Conservation (phyloP, 2,113 vertebrate species). For the Tretioscincus oriximinensis region DNA sequence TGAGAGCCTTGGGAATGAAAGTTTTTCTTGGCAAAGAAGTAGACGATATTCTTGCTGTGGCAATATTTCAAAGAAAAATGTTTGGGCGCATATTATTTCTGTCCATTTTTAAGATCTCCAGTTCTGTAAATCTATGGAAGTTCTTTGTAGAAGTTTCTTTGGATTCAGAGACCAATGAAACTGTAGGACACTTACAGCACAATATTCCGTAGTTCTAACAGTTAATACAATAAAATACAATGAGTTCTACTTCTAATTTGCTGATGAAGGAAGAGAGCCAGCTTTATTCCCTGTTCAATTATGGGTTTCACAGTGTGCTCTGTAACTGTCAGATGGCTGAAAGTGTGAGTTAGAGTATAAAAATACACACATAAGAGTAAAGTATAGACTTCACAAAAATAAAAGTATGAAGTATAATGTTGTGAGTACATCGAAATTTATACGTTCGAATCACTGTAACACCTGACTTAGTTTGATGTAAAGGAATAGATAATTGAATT, state of each 20-base stretch:
- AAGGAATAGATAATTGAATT: too few species aligned
- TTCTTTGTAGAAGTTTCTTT: background rate
- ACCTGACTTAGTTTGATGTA: background rate
- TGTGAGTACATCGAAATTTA: background rate
- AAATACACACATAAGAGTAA: constrained; percentile 31
- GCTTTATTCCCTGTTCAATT: constrained; percentile 66
- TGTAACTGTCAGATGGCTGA: constrained; percentile 66
- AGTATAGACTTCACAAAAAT: background rate
- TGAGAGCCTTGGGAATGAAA: background rate
- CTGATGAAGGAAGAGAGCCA: constrained; percentile 60
- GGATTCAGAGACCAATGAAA: constrained; percentile 19
- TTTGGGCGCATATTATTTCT: background rate
- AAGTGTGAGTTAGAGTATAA: constrained; percentile 51
- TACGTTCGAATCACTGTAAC: background rate
- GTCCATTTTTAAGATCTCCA: background rate
- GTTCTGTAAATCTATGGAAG: background rate
- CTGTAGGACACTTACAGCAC: fast-evolving
- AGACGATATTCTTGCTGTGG: background rate
- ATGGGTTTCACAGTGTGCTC: constrained; percentile 56
- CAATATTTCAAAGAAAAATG: background rate
- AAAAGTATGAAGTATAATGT: constrained; percentile 2
- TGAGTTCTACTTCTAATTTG: constrained; percentile 44
- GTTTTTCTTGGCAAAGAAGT: background rate
- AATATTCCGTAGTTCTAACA: constrained; percentile 1
- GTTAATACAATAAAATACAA: constrained; percentile 45